These are phyloP conservation scores for Altica lythri DNA, from an alignment of 2,888 invertebrate genomes.

Conservation along the genomic window DNA sequence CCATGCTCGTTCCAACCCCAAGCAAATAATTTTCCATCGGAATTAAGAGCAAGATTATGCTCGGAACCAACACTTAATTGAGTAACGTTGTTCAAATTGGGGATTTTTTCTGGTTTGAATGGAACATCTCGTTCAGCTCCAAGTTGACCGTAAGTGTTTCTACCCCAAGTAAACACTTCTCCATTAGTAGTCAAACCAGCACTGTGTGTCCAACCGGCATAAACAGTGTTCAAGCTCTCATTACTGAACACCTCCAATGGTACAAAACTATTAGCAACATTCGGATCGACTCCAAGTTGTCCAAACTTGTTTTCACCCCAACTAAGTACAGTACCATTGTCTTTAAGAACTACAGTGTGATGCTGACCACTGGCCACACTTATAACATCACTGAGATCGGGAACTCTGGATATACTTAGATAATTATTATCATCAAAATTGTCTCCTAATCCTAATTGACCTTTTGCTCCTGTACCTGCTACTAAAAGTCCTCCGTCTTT, in stretches of 20 bases:
- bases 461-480: conserved; percentile 70
- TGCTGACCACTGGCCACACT: conserved; percentile 80
- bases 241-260: conserved; percentile 64
- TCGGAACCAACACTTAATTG: conserved; percentile 77
- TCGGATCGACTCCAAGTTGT: conserved; percentile 68
- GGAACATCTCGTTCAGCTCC: conserved; percentile 60
- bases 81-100: conserved; percentile 59
- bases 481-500: conserved; percentile 66
- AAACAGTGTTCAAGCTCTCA: conserved; percentile 62
- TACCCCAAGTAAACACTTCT: conserved; percentile 74
- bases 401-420: conserved; percentile 60
- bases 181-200: conserved; percentile 67
- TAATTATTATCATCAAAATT: conserved; percentile 56
- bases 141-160: conserved; percentile 80
- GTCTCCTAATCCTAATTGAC: conserved; percentile 67
- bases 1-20: conserved; percentile 95
- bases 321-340: conserved; percentile 66
- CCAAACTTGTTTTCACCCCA: conserved; percentile 88
- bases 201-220: conserved; percentile 82
- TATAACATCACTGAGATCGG: conserved; percentile 62
- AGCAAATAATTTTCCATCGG: conserved; percentile 68
- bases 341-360: conserved; percentile 68
- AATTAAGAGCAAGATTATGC: conserved; percentile 73
- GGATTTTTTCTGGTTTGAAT: conserved; percentile 58
- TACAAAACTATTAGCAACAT: conserved; percentile 60